Conservation (phyloP, 1,140 invertebrate genomes). For the Ruditapes philippinarum region DNA sequence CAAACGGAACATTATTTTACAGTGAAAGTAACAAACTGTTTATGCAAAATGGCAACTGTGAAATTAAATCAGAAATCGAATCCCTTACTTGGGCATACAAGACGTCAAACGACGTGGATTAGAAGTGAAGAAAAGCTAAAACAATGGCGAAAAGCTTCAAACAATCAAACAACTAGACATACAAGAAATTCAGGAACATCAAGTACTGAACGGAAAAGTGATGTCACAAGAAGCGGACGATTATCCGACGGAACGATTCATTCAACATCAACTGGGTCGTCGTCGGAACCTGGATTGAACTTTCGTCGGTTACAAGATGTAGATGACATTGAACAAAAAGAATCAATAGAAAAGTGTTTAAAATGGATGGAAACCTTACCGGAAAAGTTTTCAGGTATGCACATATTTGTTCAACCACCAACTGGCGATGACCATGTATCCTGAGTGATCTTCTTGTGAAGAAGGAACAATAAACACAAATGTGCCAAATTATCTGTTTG, state of each 20-base stretch:
- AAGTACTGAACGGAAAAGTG: constrained; percentile 72
- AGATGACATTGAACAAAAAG: constrained; percentile 69
- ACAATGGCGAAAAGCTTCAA: constrained; percentile 70
- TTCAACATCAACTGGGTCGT: constrained; percentile 61
- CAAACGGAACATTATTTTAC: not conserved
- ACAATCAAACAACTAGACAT: constrained; percentile 34
- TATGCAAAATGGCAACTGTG: constrained; percentile 12
- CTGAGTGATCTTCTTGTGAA: not conserved
- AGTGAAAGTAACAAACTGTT: not conserved
- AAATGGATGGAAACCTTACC: constrained; percentile 78
- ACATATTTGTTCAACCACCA: constrained; percentile 66
- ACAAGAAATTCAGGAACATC: constrained; percentile 49
- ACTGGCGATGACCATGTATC: not conserved
- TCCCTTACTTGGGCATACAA: constrained; percentile 61
- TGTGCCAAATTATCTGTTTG: constrained; percentile 18
- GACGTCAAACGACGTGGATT: constrained; percentile 72
- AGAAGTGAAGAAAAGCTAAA: constrained; percentile 71
- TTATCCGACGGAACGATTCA: constrained; percentile 70
- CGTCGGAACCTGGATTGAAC: constrained; percentile 36
- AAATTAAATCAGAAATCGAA: constrained; percentile 15
- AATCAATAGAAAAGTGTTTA: constrained; percentile 73
- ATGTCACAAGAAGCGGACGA: constrained; percentile 73
- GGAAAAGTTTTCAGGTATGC: constrained; percentile 76
- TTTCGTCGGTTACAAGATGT: constrained; percentile 52
- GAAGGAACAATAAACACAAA: not conserved